phyloP scores from a whole-genome alignment of 2,113 vertebrate genomes.

The Otolemur garnettii region DNA sequence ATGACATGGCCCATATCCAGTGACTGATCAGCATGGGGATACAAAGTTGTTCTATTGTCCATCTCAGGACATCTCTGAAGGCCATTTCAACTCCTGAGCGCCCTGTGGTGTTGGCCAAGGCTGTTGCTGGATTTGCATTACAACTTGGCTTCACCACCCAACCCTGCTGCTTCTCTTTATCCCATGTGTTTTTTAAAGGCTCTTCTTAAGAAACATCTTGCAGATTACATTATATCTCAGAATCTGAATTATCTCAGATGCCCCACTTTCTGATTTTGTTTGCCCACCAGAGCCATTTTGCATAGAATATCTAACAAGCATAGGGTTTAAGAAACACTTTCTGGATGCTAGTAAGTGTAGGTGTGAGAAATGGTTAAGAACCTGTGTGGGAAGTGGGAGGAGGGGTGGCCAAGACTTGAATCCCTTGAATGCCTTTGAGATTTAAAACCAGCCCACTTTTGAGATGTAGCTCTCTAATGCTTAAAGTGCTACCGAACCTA shows the following conservation, averaged over 20 bases:
- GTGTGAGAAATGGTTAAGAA: slow-evolving; percentile 13
- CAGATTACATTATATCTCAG: not conserved
- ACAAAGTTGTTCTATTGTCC: not conserved
- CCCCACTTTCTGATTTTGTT: not conserved
- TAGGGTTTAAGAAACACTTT: not conserved
- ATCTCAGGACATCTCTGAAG: not conserved
- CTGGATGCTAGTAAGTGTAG: not conserved
- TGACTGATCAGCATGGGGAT: not conserved
- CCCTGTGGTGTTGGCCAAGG: not conserved
- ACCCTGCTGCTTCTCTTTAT: not conserved
- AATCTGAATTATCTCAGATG: not conserved
- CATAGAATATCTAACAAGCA: not conserved
- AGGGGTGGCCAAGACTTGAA: not conserved
- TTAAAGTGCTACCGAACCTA: not conserved
- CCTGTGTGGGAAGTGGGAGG: not conserved
- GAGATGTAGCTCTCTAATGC: not conserved
- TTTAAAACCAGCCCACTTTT: slow-evolving; percentile 38
- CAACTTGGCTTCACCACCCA: not conserved
- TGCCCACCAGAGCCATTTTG: slow-evolving; percentile 7
- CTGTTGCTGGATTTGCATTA: not conserved
- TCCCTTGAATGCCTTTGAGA: not conserved
- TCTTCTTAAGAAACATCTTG: not conserved
- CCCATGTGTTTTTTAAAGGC: not conserved
- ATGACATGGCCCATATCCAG: not conserved
- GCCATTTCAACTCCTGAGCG: not conserved